Evolutionary conservation across 2,113 vertebrate species (phyloP), one percentile per base, ranked within the genome.

Genomic region (Malurus alboscapulatus): DNA sequence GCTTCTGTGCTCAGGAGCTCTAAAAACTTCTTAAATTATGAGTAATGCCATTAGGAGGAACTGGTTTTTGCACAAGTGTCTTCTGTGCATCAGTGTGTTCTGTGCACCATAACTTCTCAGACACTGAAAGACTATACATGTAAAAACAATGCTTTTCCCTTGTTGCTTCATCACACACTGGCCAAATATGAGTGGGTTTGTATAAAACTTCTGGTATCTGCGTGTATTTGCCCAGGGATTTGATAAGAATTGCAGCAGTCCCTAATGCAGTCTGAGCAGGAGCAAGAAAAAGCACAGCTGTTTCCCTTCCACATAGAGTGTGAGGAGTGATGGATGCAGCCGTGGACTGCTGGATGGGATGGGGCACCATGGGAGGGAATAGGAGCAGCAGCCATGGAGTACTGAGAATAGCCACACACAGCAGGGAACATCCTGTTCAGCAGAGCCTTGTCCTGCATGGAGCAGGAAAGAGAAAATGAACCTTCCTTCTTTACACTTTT

Each of bases 391-490:
- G 36, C 24, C 2, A 0, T 21, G 9, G 50, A 45, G 8, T 82
- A 26, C 26, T 50, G 53, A 65, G 63, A n/a, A 54, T 8, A 66
- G 55, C n/a, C 42, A 44, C 27, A 2, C 2, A 1, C 12, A 32
- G 45, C 0, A 0, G 76, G 62, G 30, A 0, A 0, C 34, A 50
- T 66, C 55, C 44, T 84, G 42, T 53, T 77, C 34, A 88, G 47
- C 42, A 81, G 51, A 88, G 47, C 32, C 12, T 84, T 77, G 26
- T 78, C 44, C 34, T 65, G 9, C 17, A 7, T 13, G 17, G 17
- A 7, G 42, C 5, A 81, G 61, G 30, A 59, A 74, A 59, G 32
- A 90, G 65, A 86, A 90, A 32, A 69, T 15, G 24, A 79, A 77
- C 9, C 38, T 53, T 83, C 17, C 7, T 69, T 66, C 32, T 86